These are phyloP conservation scores for Dermatophagoides farinae DNA, from an alignment of 1,140 invertebrate genomes.

Conservation along the genomic window DNA sequence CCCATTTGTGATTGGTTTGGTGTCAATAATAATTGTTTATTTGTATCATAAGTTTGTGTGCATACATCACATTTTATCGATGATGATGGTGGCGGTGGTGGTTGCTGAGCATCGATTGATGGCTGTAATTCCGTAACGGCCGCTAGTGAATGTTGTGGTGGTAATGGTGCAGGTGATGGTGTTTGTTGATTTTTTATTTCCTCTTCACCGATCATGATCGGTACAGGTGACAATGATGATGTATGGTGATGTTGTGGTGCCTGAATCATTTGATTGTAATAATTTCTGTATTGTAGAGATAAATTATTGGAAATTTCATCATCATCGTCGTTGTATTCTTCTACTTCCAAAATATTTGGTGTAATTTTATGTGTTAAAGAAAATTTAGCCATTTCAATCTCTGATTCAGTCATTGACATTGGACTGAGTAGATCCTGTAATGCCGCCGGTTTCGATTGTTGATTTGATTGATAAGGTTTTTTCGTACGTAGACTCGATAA, in stretches of 20 bases:
- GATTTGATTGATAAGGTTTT: background rate
- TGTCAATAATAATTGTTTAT: background rate
- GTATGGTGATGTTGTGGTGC: background rate
- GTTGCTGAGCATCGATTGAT: no score
- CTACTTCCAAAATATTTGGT: no score
- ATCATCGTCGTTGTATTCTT: no score
- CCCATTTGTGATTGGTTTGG: background rate
- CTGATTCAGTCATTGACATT: background rate
- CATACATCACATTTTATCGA: background rate
- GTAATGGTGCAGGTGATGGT: no score
- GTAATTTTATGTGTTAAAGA: no score
- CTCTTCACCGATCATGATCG: no score
- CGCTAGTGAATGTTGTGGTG: background rate
- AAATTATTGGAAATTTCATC: no score
- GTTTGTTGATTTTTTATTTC: no score
- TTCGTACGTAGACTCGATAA: background rate
- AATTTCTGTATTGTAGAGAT: no score
- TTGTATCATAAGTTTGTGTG: background rate
- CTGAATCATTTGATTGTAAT: background rate
- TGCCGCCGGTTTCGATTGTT: background rate
- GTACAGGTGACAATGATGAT: background rate
- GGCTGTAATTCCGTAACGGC: no score
- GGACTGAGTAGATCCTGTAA: background rate
- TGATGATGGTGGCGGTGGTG: background rate
- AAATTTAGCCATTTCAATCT: background rate